Conservation (phyloP, 2,888 invertebrate species). For the Drosophila prolongata region DNA sequence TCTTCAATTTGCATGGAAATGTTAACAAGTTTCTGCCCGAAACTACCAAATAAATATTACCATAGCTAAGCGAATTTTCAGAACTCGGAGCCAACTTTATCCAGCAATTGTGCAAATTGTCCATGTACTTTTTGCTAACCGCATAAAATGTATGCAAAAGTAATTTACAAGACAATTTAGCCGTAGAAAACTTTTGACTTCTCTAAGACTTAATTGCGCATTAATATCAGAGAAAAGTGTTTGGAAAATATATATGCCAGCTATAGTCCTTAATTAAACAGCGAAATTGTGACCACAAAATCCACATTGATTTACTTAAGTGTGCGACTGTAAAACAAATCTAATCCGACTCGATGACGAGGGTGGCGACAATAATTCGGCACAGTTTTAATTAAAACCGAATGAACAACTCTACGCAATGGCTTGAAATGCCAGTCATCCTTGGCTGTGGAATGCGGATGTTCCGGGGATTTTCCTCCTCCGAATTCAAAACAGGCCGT, state of each 20-base stretch:
- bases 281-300: slow-evolving; percentile 15
- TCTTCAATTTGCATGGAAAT: slow-evolving; percentile 20
- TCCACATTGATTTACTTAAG: slow-evolving; percentile 10
- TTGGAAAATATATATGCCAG: neutral
- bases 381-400: slow-evolving; percentile 42
- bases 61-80: slow-evolving; percentile 25
- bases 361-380: slow-evolving; percentile 31
- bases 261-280: slow-evolving; percentile 24
- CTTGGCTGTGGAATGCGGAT: slow-evolving; percentile 5
- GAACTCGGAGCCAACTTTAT: slow-evolving; percentile 9
- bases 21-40: slow-evolving; percentile 2
- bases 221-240: slow-evolving; percentile 19
- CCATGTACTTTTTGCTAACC: slow-evolving; percentile 22
- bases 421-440: neutral
- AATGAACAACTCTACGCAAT: slow-evolving; percentile 1
- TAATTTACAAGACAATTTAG: slow-evolving; percentile 44
- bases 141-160: slow-evolving; percentile 44
- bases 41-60: slow-evolving; percentile 40
- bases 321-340: slow-evolving; percentile 10
- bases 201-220: slow-evolving; percentile 12
- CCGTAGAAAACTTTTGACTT: slow-evolving; percentile 29
- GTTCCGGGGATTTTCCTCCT: slow-evolving; percentile 1
- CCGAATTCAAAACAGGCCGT: neutral
- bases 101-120: slow-evolving; percentile 31
- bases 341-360: slow-evolving; percentile 19